Base-by-base conservation (phyloP, 1,140 invertebrate genomes). In the Rhagoletis pomonella region DNA sequence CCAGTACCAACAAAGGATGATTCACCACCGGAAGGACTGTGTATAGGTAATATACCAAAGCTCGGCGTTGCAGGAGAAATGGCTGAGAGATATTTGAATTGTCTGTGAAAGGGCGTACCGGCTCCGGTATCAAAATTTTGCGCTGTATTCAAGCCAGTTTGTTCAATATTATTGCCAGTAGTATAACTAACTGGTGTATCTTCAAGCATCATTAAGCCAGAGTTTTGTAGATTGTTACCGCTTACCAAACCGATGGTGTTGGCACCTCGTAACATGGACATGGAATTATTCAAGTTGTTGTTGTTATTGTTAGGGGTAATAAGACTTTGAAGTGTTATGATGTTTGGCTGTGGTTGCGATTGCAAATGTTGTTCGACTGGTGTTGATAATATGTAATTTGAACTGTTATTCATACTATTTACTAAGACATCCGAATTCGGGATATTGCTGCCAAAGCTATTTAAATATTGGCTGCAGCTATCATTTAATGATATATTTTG, bases 11-110 rank as follows among this genome's bases (percentile, higher is more conserved):
- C 88, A 62, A 90, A 88, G 58, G 91, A 87, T 12, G 92, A 89
- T 14, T 88, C 73, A 90, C 93, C 93, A 93, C 94, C 7, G 67
- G 86, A 91, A 94, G 93, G 94, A 95, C 91, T 98, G 84, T 89
- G 97, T 89, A 98, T 93, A 10, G 97, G 97, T 89, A 98, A 94
- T 89, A 98, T 96, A 88, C 97, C 98, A 95, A 98, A 98, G 92
- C 96, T 96, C 12, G 96, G 96, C 47, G 96, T 96, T 86, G 96
- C 93, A 65, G 96, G 96, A 89, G 95, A 96, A 87, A 95, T 90
- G 47, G 89, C 88, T 85, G 89, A 91, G 55, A 92, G 89, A 87
- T 93, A 93, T 89, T 92, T 93, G 19, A 93, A 92, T 87, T 93
- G 92, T 77, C 90, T 90, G 12, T 92, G 90, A 87, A 92, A 92